A percentile compares a stretch with the other conserved stretches of the same genome.
Conservation (phyloP, 2,888 invertebrate species). For the Halictus quadricinctus region DNA sequence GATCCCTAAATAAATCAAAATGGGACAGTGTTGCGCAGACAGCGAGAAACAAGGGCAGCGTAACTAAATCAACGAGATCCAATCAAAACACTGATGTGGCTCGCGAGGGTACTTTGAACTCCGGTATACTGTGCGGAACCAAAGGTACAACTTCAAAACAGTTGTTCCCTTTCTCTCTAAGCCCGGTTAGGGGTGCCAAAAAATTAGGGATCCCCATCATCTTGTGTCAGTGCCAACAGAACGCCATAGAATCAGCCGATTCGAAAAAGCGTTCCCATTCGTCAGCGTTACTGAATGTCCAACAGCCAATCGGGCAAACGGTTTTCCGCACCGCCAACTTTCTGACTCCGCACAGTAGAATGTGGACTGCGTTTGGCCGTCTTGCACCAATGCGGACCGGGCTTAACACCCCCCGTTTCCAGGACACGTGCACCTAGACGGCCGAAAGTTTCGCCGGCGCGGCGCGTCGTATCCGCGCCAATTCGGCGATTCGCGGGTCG, state of each 20-base stretch:
- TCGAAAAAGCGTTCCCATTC: not conserved
- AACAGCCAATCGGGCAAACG: not conserved
- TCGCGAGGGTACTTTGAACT: too few relatives aligned
- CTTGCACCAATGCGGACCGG: not conserved
- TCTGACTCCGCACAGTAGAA: not conserved
- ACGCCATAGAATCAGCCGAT: not conserved
- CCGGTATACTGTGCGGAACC: too few relatives aligned
- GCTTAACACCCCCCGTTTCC: not conserved
- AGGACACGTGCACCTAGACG: not conserved
- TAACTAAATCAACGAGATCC: too few relatives aligned
- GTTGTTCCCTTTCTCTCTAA: too few relatives aligned
- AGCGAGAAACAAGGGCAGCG: too few relatives aligned
- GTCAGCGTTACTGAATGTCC: not conserved
- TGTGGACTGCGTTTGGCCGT: not conserved
- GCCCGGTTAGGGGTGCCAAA: too few relatives aligned
- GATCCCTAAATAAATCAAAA: not conserved
- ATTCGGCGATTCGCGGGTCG: not conserved
- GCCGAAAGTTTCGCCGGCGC: not conserved
- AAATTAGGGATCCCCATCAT: not conserved
- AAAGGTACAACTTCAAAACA: too few relatives aligned
- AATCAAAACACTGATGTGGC: too few relatives aligned
- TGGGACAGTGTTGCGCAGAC: too few relatives aligned
- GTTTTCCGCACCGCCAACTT: not conserved
- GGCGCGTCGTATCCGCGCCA: not conserved
- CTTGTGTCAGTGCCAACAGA: too few relatives aligned